Evolutionary conservation across 2,113 vertebrate genomes (phyloP), one percentile per base, ranked within the genome.

Genomic region (Myrmophylax atrothorax): DNA sequence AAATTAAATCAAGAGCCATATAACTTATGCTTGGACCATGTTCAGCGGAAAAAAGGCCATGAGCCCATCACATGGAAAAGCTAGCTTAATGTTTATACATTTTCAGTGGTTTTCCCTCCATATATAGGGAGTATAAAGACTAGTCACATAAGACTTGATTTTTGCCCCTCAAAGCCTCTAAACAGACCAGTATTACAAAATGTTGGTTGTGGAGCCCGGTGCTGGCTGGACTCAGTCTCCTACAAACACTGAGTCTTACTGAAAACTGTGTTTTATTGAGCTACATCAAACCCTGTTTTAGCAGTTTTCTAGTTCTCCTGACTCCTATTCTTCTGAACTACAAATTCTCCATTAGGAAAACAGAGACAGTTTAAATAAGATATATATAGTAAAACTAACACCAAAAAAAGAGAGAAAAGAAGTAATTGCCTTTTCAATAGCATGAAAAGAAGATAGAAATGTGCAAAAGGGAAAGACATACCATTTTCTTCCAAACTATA

Each of bases 91-190:
- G 42, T 84, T 94, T 90, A 77, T 74, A 63, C 73, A 70, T 91
- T 92, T 91, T 70, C 76, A 72, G 53, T 78, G 81, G 49, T 93
- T 94, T 93, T 74, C 58, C n/a, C 37, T 94, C 68, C 25, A 58
- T 46, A 55, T 60, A 46, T 28, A 83, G 42, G 64, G 66, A 82
- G 33, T 16, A 79, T 40, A 80, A 89, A 93, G 63, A 90, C 53
- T 35, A 77, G 69, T 42, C 77, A 89, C 79, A 40, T 49, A 79
- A 82, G 73, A 62, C 64, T 74, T 94, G 76, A 84, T 72, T 95
- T 95, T 86, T 89, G 63, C 62, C 22, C 55, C 72, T 97, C 67
- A 66, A 78, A 93, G 69, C 46, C 88, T 95, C 64, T 88, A 76
- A 95, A 76, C 40, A 94, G 62, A 81, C 55, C 33, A 90, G 50